A percentile compares a stretch with the other conserved stretches of the same genome.
phyloP scores from a whole-genome alignment of 1,140 invertebrate genomes.

The Leptopilina clavipes region DNA sequence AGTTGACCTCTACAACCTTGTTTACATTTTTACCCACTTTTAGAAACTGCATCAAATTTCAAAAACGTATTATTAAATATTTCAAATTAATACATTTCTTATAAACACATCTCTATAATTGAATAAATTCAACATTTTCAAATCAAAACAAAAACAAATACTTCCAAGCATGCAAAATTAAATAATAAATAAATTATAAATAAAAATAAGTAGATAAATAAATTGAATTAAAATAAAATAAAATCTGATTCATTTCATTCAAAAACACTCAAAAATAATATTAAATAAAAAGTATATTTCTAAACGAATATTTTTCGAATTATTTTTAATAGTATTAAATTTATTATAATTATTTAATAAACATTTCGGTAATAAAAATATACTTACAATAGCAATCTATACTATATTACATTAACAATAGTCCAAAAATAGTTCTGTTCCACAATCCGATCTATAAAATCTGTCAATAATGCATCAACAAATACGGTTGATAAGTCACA shows the following conservation, averaged over 20 bases:
- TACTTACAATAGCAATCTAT: slow-evolving; percentile 52
- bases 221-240: no score
- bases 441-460: slow-evolving; percentile 43
- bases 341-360: slow-evolving; percentile 48
- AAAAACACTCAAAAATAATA: not conserved
- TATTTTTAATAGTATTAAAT: not conserved
- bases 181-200: no score
- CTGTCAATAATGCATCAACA: slow-evolving; percentile 46
- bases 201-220: no score
- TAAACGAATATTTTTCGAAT: not conserved
- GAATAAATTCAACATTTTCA: no score
- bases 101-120: no score
- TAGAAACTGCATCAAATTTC: slow-evolving; percentile 1
- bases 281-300: not conserved
- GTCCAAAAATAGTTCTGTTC: slow-evolving; percentile 56
- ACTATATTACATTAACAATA: slow-evolving; percentile 47
- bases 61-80: slow-evolving; percentile 17
- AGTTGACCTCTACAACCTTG: not conserved
- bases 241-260: not conserved
- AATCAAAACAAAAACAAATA: no score
- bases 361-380: slow-evolving; percentile 58
- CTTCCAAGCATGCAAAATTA: no score
- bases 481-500: slow-evolving; percentile 25
- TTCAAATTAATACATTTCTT: not conserved
- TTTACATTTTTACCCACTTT: slow-evolving; percentile 11